A percentile compares a stretch with the other conserved stretches of the same genome.
These are phyloP conservation scores for Tichodroma muraria DNA, from an alignment of 2,113 vertebrate species.

Conservation along the genomic window DNA sequence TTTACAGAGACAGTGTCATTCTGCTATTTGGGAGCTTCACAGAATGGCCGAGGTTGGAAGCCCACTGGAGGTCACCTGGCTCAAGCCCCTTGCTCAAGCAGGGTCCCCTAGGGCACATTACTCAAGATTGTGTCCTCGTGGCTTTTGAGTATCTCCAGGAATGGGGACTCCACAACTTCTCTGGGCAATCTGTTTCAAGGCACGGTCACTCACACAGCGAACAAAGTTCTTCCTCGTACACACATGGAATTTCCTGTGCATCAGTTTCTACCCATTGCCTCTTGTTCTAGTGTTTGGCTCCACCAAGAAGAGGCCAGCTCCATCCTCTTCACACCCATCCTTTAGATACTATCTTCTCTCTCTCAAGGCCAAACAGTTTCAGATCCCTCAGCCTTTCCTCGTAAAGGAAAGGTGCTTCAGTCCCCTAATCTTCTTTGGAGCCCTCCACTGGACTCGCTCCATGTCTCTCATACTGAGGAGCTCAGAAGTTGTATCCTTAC, in stretches of 20 bases:
- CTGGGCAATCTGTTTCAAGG: neutral
- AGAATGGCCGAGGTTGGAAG: neutral
- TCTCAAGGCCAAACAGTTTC: neutral
- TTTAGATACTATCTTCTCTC: neutral
- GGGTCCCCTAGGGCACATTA: neutral
- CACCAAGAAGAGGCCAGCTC: neutral
- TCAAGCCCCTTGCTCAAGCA: neutral
- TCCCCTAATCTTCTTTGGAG: neutral
- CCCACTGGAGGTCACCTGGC: neutral
- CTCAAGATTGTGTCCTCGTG: neutral
- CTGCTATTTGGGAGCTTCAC: neutral
- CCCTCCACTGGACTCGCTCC: neutral
- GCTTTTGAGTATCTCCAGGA: neutral
- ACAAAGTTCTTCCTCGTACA: neutral
- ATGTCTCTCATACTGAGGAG: neutral
- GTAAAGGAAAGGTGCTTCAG: neutral
- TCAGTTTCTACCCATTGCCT: neutral
- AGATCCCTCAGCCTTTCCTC: neutral
- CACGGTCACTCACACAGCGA: neutral
- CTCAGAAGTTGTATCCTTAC: neutral
- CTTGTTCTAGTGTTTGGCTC: neutral
- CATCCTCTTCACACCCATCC: neutral
- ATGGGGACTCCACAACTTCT: neutral
- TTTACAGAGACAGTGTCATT: neutral
- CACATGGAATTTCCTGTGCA: neutral